Percentiles rank a stretch among this genome's conserved stretches.
These are phyloP conservation scores for Paracyclopina nana DNA, from an alignment of 1,140 invertebrate species.

Conservation along the genomic window DNA sequence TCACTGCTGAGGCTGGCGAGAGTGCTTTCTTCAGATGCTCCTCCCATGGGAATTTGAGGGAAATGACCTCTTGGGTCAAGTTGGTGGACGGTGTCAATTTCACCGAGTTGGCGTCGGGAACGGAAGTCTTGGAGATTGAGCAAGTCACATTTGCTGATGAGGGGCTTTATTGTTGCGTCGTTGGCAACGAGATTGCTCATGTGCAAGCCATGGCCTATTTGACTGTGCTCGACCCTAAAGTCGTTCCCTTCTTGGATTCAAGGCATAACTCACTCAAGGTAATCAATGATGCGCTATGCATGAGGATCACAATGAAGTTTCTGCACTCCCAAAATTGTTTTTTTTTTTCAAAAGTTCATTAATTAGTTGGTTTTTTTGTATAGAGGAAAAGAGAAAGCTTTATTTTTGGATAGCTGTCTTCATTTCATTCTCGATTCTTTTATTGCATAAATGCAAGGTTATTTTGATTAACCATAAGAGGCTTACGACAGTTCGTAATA, in stretches of 20 bases:
- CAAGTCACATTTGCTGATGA: slow-evolving; percentile 70
- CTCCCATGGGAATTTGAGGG: neutral
- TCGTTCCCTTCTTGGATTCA: neutral
- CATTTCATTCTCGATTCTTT: too few species aligned
- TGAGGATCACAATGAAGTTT: slow-evolving; percentile 12
- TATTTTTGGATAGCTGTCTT: too few species aligned
- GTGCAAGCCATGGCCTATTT: slow-evolving; percentile 54
- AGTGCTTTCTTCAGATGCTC: slow-evolving; percentile 13
- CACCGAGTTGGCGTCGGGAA: slow-evolving; percentile 25
- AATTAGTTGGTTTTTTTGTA: too few species aligned
- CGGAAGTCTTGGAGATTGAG: slow-evolving; percentile 45
- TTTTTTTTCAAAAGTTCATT: too few species aligned
- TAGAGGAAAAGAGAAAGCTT: too few species aligned
- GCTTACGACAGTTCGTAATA: too few species aligned
- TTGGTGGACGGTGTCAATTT: slow-evolving; percentile 14
- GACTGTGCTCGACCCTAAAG: slow-evolving; percentile 52
- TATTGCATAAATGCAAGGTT: too few species aligned
- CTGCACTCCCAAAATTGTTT: too few species aligned
- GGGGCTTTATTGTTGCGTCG: slow-evolving; percentile 78
- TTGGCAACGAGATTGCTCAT: slow-evolving; percentile 38
- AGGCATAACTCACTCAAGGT: neutral
- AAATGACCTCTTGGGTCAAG: slow-evolving; percentile 2
- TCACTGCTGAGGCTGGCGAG: neutral
- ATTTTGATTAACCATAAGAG: too few species aligned
- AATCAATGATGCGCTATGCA: neutral